Evolutionary conservation across 1,140 invertebrate species (phyloP), one percentile per base, ranked within the genome.

Genomic region (Drosophila pectinifera): DNA sequence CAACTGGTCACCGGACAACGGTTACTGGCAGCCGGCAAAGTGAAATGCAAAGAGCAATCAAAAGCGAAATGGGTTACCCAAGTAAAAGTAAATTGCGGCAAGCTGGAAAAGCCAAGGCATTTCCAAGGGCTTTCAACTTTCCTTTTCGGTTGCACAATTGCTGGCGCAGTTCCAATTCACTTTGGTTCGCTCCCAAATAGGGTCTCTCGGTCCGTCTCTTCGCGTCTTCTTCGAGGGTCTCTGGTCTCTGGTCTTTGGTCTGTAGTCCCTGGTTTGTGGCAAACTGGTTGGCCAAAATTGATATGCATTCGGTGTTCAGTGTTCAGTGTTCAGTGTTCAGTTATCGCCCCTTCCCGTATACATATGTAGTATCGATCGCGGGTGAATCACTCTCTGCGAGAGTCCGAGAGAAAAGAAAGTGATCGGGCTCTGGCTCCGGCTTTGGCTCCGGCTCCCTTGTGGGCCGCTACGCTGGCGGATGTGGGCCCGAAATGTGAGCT

Each of bases 81-180:
- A 83, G 82, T 86, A 86, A 86, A 86, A 86, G 82, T 88, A 82
- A 86, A 81, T 76, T 86, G 82, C 75, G 67, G 56, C 80, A 34
- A 31, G 43, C 31, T 49, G 70, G 59, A 56, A 54, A 74, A 63
- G 18, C 53, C 42, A n/a, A 26, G 54, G 69, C 55, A 57, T 76
- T 57, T 76, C 62, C 63, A 58, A 22, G 36, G 65, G 80, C 83
- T 88, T 78, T 63, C 64, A 89, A 86, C 83, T 86, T 86, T 86
- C 84, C 83, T 72, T 86, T 86, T 86, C 84, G 31, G 70, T 88
- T 86, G 79, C 82, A 86, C 82, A 86, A 86, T 74, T 61, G 48
- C 67, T 16, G 65, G 14, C 36, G 13, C 26, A 28, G 45, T 51
- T 16, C n/a, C 61, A 38, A 54, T 18, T 57, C 8, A 14, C 36